Base-by-base conservation (phyloP, 2,888 invertebrate species). In the Anaspis maculata region DNA sequence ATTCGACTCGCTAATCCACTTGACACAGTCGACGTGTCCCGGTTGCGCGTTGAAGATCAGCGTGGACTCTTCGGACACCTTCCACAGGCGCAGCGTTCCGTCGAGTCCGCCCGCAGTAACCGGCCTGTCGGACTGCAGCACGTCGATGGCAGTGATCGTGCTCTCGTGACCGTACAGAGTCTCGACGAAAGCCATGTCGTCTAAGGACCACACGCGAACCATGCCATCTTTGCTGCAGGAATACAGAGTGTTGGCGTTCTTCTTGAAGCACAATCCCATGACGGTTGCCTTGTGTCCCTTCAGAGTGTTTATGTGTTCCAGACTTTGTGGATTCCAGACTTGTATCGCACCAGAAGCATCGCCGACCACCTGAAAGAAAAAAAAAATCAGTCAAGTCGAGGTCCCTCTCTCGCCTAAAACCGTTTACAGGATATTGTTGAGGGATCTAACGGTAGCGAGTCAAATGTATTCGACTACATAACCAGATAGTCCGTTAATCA, bases 151-250 rank as follows among this genome's bases (percentile, higher is more conserved):
- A 3, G 86, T 85, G 5, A 97, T 79, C 2, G 74, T 71, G 50
- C 83, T 82, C 63, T 94, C 88, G 66, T 98, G 97, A 3, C 97
- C 97, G 70, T 88, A 83, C 49, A 96, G 69, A 31, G 90, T 89
- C 69, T 97, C 96, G 6, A 95, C 85, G 65, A 94, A 96, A 2
- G 87, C 83, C 88, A 94, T 87, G 63, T 97, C 95, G 68, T 91
- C 89, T 32, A 96, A 68, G 45, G 88, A 89, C 97, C 97, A 98
- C 35, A 94, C 82, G 72, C 94, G 91, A 0, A 95, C 83, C 10
- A 83, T 78, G 45, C 82, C 72, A 59, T 88, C 88, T 59, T 76
- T 75, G 38, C 83, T 79, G 2, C 77, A 77, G 0, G 87, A 83
- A 59, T 83, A 96, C 37, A 97, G 69, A 31, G 85, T 83, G 65